Conservation (phyloP, 1,140 invertebrate genomes). For the Stegodyphus mimosarum region DNA sequence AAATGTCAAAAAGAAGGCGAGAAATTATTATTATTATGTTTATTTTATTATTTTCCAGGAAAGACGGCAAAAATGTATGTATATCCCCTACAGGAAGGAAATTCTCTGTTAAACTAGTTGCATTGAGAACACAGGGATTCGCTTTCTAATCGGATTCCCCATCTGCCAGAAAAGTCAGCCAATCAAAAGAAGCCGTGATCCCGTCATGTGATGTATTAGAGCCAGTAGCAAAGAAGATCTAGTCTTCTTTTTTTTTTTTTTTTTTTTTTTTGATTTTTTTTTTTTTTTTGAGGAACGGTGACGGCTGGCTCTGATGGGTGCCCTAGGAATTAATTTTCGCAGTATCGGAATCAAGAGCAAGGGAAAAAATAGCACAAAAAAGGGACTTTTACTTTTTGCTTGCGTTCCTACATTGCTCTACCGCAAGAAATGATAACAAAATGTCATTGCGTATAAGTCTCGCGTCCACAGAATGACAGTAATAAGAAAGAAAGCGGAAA, state of each 20-base stretch:
- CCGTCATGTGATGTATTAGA: constrained; percentile 47
- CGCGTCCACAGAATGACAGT: constrained; percentile 36
- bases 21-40: not conserved
- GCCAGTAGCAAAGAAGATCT: constrained; percentile 21
- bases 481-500: constrained; percentile 46
- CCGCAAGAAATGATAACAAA: constrained; percentile 55
- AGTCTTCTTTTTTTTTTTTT: constrained; percentile 11
- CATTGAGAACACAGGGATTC: constrained; percentile 1
- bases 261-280: too few species aligned
- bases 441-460: constrained; percentile 50
- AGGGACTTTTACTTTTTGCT: constrained; percentile 3
- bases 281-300: constrained; percentile 43
- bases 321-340: constrained; percentile 56
- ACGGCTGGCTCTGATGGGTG: constrained; percentile 51
- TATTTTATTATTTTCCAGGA: not conserved
- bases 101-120: not conserved
- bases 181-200: constrained; percentile 41
- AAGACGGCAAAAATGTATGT: not conserved
- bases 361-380: not conserved
- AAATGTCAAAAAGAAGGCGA: too few species aligned
- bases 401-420: not conserved
- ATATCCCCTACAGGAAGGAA: not conserved
- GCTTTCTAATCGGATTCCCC: constrained; percentile 20
- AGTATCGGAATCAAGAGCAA: constrained; percentile 22
- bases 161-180: constrained; percentile 4